These are phyloP conservation scores for Pristionchus entomophagus DNA, from an alignment of 2,888 invertebrate genomes.

Conservation along the genomic window DNA sequence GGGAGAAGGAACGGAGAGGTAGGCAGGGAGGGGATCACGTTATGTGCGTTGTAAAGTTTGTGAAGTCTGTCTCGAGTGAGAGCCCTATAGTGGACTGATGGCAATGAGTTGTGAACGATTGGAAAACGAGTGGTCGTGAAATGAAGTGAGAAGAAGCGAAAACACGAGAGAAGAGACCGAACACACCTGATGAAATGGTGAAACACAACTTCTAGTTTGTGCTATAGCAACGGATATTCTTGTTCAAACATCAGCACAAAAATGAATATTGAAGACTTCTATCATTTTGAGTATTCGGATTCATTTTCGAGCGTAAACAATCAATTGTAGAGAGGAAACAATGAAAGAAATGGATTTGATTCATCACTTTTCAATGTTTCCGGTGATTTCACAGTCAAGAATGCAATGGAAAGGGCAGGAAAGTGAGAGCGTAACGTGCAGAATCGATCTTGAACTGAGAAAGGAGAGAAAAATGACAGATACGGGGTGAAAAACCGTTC, in stretches of 20 bases:
- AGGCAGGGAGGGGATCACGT: constrained; percentile 2
- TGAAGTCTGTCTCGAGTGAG: constrained; percentile 21
- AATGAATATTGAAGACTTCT: neutral
- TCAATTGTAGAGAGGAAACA: neutral
- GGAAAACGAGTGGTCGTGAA: neutral
- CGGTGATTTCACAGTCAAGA: neutral
- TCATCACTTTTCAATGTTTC: neutral
- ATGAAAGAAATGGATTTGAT: neutral
- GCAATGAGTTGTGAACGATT: constrained; percentile 16
- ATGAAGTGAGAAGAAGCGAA: neutral
- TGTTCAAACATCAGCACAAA: neutral
- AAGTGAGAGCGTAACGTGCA: neutral
- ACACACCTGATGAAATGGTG: constrained; percentile 23
- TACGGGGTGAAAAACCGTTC: neutral
- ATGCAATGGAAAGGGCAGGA: neutral
- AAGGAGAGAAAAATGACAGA: constrained; percentile 17
- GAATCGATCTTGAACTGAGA: constrained; percentile 1
- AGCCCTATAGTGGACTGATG: neutral
- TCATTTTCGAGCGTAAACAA: too few species aligned
- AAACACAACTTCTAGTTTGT: neutral
- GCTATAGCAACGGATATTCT: neutral
- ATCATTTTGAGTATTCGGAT: too few species aligned
- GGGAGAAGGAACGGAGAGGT: neutral
- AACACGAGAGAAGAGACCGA: neutral
- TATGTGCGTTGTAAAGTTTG: constrained; percentile 40